Conservation (phyloP, 2,113 vertebrate species). For the Eidolon helvum region DNA sequence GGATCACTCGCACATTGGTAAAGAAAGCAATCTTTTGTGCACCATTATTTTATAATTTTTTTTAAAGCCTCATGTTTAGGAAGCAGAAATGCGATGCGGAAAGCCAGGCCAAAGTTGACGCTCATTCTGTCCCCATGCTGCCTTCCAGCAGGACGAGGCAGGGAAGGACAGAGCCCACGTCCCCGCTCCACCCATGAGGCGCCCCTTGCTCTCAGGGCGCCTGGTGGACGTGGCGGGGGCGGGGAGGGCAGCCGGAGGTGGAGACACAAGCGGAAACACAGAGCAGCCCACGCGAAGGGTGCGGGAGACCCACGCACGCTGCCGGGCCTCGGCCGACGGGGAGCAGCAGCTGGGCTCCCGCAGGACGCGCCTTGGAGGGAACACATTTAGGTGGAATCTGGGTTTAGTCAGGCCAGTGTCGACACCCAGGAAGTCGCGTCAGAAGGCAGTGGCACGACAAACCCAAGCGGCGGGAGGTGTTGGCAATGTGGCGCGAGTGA, state of each 20-base stretch:
- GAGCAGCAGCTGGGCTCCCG: not conserved
- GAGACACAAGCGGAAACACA: rapidly evolving
- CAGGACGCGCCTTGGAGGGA: rapidly evolving
- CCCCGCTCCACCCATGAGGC: rapidly evolving
- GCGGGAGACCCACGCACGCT: not conserved
- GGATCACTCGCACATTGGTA: not conserved
- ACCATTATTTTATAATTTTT: not conserved
- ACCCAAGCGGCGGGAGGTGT: not conserved
- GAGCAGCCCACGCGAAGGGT: not conserved
- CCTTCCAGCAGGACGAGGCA: not conserved
- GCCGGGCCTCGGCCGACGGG: not conserved
- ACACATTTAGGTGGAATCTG: rapidly evolving
- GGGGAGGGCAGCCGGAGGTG: not conserved
- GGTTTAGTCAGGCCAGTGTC: rapidly evolving
- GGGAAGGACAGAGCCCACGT: too few relatives aligned
- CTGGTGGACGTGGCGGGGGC: rapidly evolving
- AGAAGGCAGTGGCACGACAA: not conserved
- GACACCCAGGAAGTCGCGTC: rapidly evolving
- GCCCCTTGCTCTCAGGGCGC: not conserved
- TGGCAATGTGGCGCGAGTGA: rapidly evolving
- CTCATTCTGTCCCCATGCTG: rapidly evolving
- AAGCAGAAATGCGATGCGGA: not conserved
- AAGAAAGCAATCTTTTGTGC: not conserved
- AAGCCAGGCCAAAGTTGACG: not conserved
- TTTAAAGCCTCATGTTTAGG: not conserved